Base-by-base conservation (phyloP, 2,888 invertebrate genomes). In the Sesia bembeciformis region DNA sequence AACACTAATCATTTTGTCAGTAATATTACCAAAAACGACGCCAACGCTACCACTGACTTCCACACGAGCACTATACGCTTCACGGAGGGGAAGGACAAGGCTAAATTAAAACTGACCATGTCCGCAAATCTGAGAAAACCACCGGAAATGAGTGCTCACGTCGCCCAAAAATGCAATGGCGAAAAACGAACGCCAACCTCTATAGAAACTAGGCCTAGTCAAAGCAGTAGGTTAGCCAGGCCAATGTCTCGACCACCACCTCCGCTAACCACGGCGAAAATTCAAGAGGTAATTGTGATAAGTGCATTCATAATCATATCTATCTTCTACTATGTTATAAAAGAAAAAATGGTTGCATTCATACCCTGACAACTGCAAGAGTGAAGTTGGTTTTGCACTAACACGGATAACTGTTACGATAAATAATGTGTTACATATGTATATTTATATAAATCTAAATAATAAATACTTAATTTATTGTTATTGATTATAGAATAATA, bases 61-160 rank as follows among this genome's bases (percentile, higher is more conserved):
- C 84, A 80, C 61, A 85, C 91, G 73, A 77, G 77, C 90, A 90
- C 77, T 64, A 92, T 88, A 61, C 70, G 78, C 58, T 85, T 88
- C 76, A 76, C 82, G 40, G 83, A 81, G 57, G 81, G 78, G 56
- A 78, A 72, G 56, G 85, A 86, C 63, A 86, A 84, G 68, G 79
- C 81, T 52, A 81, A 81, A 63, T 66, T 87, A 62, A 84, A 84
- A 60, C 70, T 87, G 67, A 84, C 82, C 43, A 70, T 82, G 66
- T 84, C 84, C 56, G 68, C 77, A 50, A 82, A 83, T 62, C 82
- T 78, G 70, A 75, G 78, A 64, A 80, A 71, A 62, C 58, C 68
- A 60, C 68, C 70, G 52, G 23, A 23, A 23, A 23, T 23, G 23
- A 23, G 23, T 2, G 23, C 23, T 23, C 70, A 67, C 8, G 41